Evolutionary conservation across 92 coral and sea anemone genomes (phyloP), one percentile per base, ranked within the genome.

Genomic region (Umimayanthus chanpuru): DNA sequence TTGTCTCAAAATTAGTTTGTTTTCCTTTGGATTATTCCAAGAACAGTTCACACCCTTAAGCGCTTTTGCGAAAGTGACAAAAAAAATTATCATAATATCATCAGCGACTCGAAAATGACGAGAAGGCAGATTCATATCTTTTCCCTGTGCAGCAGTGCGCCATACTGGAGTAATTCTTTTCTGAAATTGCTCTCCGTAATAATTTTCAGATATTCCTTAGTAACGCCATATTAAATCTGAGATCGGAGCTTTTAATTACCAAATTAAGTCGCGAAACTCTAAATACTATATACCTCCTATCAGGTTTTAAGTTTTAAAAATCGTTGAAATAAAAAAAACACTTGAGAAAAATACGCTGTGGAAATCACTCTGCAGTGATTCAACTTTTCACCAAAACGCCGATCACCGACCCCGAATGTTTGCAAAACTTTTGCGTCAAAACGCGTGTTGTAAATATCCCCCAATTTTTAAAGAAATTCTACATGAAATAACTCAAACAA

Each of bases 41-140:
- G 86, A 65, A 40, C 66, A 4, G 43, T 15, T 23, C 32, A 21
- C 43, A 29, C 44, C 86, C 79, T 83, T 9, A 83, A 83, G 78
- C 64, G 55, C 9, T 71, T 70, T 41, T 29, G 61, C 44, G 9
- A 68, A 47, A 2, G n/a, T 21, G 49, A 40, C 7, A 61, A 20
- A 30, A 30, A 40, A 70, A 26, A 10, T 71, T 21, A 83, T 68
- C 76, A 21, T 16, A 41, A 44, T 70, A 29, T 12, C 47, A 70
- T 83, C 79, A 83, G 47, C 87, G 55, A 71, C 44, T 83, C 21
- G 77, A 29, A 43, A 83, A 70, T 5, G 67, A 8, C 78, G 5
- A 70, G 21, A 81, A 39, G 74, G 76, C 50, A 65, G 58, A 65
- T 61, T n/a, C 20, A 44, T 55, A 65, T 81, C 55, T 81, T n/a